Base-by-base conservation (phyloP, 2,113 vertebrate species). In the Centropus bengalensis region DNA sequence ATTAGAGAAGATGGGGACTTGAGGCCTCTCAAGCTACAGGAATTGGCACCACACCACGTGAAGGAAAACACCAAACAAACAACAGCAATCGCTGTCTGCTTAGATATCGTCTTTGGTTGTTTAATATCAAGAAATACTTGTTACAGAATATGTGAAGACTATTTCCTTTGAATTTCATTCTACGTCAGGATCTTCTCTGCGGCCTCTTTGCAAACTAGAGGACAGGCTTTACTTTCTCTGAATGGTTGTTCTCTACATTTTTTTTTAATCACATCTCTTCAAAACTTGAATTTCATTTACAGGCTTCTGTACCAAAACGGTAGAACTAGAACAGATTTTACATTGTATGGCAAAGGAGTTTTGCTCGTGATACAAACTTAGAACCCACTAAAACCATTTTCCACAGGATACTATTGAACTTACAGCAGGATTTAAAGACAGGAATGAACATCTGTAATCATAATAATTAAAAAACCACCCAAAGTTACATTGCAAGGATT, bases 61-160 rank as follows among this genome's bases (percentile, higher is more conserved):
- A 81, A 75, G 21, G 33, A 51, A 58, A 49, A 59, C 24, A 55
- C 38, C 47, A 70, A 84, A 94, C 66, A 93, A 78, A 91, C 85
- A 89, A 81, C 78, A 87, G 75, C 60, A 70, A 93, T 89, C 84
- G 86, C 89, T 93, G 96, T 70, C 52, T 16, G 91, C 90, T 93
- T 91, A 74, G 51, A 5, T 91, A 95, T 88, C 74, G 86, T 94
- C 94, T 96, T 96, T 96, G 96, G 96, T 95, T 92, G 82, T 96
- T 96, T 96, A 96, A 97, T 97, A 92, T 87, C 89, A 97, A 94
- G 89, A 96, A 96, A 96, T 90, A 93, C 64, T 94, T 95, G 92
- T 73, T 97, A 96, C 94, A 97, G 90, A 91, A 55, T 93, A 88
- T 14, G 85, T 80, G 82, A 79, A 90, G 88, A 92, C 91, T 96